Evolutionary conservation across 1,140 invertebrate species (phyloP).

Genomic region (Bilobella aurantiaca): DNA sequence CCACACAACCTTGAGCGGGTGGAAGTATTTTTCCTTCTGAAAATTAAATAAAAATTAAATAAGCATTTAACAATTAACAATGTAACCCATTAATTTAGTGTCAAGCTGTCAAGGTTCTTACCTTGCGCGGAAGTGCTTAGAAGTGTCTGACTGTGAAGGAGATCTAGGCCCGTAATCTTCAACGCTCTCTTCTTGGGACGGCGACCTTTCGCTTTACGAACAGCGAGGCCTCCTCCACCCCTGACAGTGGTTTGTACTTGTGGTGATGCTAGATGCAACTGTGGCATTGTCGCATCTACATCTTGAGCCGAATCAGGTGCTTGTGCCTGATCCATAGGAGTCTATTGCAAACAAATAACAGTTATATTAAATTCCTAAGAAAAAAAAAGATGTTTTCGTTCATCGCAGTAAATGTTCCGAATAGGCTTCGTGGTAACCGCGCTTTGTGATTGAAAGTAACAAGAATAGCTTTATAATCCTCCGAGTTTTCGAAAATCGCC

Average conservation of each 20-base stretch:
- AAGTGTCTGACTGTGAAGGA: constrained; percentile 79
- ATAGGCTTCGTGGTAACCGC: too few species aligned
- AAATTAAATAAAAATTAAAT: constrained; percentile 27
- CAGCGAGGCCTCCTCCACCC: constrained; percentile 38
- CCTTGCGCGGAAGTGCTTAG: constrained; percentile 65
- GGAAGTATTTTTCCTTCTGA: constrained; percentile 54
- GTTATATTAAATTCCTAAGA: too few species aligned
- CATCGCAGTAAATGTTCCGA: too few species aligned
- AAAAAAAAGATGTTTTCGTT: too few species aligned
- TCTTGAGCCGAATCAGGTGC: neutral
- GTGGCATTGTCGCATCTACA: constrained; percentile 11
- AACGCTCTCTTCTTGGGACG: constrained; percentile 47
- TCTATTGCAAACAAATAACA: too few species aligned
- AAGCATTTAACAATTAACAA: too few species aligned
- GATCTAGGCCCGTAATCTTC: constrained; percentile 71
- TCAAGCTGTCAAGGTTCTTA: too few species aligned
- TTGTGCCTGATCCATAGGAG: neutral
- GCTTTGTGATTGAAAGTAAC: too few species aligned
- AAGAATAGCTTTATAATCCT: too few species aligned
- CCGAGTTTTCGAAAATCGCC: too few species aligned
- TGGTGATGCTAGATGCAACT: constrained; percentile 34
- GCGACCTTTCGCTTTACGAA: constrained; percentile 40
- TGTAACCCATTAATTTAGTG: too few species aligned
- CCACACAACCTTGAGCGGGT: constrained; percentile 76
- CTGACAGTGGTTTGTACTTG: constrained; percentile 35